Conservation (phyloP, 2,797 vertebrate species). For the Scarus forsteni region DNA sequence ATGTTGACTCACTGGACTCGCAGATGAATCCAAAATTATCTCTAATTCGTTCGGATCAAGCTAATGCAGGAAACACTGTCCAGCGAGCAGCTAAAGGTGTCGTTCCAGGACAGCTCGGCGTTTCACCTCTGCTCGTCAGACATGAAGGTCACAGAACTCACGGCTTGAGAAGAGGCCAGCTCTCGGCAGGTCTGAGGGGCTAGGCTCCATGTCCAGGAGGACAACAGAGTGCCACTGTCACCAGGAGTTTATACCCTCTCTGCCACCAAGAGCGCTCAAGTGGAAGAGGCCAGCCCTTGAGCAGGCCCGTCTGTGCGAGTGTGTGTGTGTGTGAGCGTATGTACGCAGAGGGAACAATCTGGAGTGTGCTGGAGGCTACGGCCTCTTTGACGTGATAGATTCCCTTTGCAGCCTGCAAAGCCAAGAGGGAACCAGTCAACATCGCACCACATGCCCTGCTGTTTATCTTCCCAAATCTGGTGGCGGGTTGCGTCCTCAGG, state of each 20-base stretch:
- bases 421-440: slow-evolving; percentile 72
- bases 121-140: slow-evolving; percentile 75
- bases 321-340: slow-evolving; percentile 31
- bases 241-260: slow-evolving; percentile 66
- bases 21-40: slow-evolving; percentile 70
- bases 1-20: slow-evolving; percentile 70
- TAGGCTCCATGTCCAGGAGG: slow-evolving; percentile 74
- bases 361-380: slow-evolving; percentile 77
- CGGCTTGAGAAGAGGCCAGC: slow-evolving; percentile 55
- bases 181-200: slow-evolving; percentile 65
- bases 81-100: slow-evolving; percentile 44
- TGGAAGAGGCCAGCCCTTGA: slow-evolving; percentile 75
- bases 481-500: slow-evolving; percentile 60
- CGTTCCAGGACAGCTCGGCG: slow-evolving; percentile 44
- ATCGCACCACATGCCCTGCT: slow-evolving; percentile 71
- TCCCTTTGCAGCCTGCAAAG: slow-evolving; percentile 71
- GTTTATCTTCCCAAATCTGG: slow-evolving; percentile 78
- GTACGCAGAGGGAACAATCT: slow-evolving; percentile 73
- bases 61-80: slow-evolving; percentile 50
- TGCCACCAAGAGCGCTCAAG: slow-evolving; percentile 74
- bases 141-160: slow-evolving; percentile 72
- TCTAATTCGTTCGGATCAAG: slow-evolving; percentile 64
- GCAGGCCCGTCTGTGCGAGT: slow-evolving; percentile 40
- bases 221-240: slow-evolving; percentile 76
- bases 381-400: slow-evolving; percentile 77